Evolutionary conservation across 1,140 invertebrate genomes (phyloP).

Genomic region (Cydia fagiglandana): DNA sequence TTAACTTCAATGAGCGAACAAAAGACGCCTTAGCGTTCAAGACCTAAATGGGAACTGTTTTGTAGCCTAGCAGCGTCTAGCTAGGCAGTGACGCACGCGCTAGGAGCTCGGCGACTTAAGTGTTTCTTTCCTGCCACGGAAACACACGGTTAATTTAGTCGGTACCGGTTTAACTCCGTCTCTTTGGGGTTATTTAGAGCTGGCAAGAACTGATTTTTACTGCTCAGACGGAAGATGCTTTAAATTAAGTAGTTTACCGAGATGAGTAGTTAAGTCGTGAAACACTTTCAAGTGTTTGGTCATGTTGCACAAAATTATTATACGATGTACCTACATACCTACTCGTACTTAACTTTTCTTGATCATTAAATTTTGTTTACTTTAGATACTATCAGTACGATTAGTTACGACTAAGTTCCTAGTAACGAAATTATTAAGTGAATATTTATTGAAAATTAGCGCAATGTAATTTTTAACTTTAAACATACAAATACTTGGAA

Average conservation of each 20-base stretch:
- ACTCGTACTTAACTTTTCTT: too few species aligned
- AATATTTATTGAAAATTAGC: too few species aligned
- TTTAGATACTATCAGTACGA: too few species aligned
- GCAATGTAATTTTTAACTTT: too few species aligned
- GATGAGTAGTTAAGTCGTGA: neutral
- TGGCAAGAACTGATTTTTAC: slow-evolving; percentile 46
- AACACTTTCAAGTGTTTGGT: too few species aligned
- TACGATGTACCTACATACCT: too few species aligned
- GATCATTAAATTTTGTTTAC: too few species aligned
- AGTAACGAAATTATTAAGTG: too few species aligned
- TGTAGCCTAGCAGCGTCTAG: slow-evolving; percentile 15
- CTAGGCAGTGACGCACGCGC: slow-evolving; percentile 11
- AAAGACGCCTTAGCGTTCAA: neutral
- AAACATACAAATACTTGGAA: too few species aligned
- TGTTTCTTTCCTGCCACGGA: slow-evolving; percentile 66
- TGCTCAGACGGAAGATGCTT: slow-evolving; percentile 37
- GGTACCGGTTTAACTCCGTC: slow-evolving; percentile 54
- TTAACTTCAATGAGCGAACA: neutral
- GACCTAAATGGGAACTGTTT: slow-evolving; percentile 1
- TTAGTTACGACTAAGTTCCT: too few species aligned
- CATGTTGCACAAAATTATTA: too few species aligned
- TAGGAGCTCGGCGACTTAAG: slow-evolving; percentile 50
- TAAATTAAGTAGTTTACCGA: slow-evolving; percentile 41
- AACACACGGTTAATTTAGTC: slow-evolving; percentile 62
- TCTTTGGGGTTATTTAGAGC: slow-evolving; percentile 37